Percentiles rank a stretch among this genome's conserved stretches.
Evolutionary conservation across 64 coral and sea anemone genomes (phyloP).

Genomic region (Montipora efflorescens): DNA sequence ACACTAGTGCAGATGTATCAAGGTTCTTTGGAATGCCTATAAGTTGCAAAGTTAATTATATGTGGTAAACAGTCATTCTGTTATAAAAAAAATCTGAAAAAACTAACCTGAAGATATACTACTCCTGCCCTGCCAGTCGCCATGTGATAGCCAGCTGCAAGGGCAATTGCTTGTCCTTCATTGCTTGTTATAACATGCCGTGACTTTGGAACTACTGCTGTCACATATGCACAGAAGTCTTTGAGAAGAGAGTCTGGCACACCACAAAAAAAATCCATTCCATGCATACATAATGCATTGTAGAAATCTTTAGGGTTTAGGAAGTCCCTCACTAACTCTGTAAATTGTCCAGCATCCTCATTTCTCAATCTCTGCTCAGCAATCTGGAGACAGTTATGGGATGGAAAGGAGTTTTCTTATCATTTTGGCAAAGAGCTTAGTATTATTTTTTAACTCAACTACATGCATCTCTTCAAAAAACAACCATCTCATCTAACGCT

Average conservation of each 20-base stretch:
- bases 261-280: slow-evolving; percentile 96
- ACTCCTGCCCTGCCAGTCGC: slow-evolving; percentile 92
- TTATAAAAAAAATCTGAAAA: not conserved
- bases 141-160: slow-evolving; percentile 96
- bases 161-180: slow-evolving; percentile 88
- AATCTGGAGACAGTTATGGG: slow-evolving; percentile 30
- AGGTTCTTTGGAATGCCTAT: too few relatives aligned
- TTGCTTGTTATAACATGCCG: slow-evolving; percentile 93
- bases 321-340: slow-evolving; percentile 98
- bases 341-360: slow-evolving; percentile 94
- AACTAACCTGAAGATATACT: slow-evolving; percentile 89
- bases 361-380: slow-evolving; percentile 89
- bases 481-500: too few relatives aligned
- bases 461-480: too few relatives aligned
- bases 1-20: too few relatives aligned
- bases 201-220: slow-evolving; percentile 73
- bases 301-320: slow-evolving; percentile 99
- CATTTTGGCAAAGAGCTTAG: too few relatives aligned
- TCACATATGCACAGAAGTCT: slow-evolving; percentile 99
- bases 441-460: not conserved
- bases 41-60: too few relatives aligned
- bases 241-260: slow-evolving; percentile 98
- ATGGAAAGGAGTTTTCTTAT: too few relatives aligned
- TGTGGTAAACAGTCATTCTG: too few relatives aligned
- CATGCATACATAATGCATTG: slow-evolving; percentile 80